These are phyloP conservation scores for Scaptomyza caliginosa DNA, from an alignment of 2,888 invertebrate species.

Conservation along the genomic window DNA sequence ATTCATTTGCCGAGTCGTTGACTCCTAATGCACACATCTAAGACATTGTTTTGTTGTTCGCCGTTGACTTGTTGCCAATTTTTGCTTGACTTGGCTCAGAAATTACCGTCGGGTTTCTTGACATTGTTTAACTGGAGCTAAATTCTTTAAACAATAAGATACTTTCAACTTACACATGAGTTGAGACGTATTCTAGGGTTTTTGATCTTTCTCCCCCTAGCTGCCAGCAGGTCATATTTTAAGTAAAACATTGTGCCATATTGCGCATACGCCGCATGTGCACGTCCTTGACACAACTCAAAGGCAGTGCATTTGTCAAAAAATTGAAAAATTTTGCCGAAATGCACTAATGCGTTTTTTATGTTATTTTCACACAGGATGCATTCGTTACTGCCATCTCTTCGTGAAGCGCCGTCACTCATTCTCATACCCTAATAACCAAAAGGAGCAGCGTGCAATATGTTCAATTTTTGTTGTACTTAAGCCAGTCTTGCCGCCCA, in stretches of 20 bases:
- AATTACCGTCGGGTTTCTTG: conserved; percentile 39
- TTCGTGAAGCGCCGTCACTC: neutral
- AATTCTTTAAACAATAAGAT: conserved; percentile 35
- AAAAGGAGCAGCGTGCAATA: conserved; percentile 1
- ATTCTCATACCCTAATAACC: neutral
- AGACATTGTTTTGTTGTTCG: conserved; percentile 54
- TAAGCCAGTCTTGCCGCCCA: neutral
- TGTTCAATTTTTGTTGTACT: conserved; percentile 8
- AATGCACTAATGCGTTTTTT: conserved; percentile 38
- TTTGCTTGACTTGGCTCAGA: conserved; percentile 58
- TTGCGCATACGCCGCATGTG: conserved; percentile 20
- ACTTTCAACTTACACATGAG: conserved; percentile 46
- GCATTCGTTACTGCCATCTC: neutral
- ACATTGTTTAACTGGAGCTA: conserved; percentile 23
- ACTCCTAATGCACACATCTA: conserved; percentile 74
- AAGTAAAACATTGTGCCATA: neutral
- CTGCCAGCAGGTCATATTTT: conserved; percentile 12
- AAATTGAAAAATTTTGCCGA: conserved; percentile 21
- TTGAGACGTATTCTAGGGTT: conserved; percentile 12
- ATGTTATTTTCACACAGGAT: conserved; percentile 23
- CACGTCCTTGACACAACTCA: conserved; percentile 9
- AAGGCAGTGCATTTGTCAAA: conserved; percentile 25
- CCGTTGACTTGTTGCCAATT: conserved; percentile 70
- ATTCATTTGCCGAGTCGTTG: conserved; percentile 77
- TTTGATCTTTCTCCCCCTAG: neutral